Evolutionary conservation across 2,113 vertebrate species (phyloP).

Genomic region (Pungitius pungitius): DNA sequence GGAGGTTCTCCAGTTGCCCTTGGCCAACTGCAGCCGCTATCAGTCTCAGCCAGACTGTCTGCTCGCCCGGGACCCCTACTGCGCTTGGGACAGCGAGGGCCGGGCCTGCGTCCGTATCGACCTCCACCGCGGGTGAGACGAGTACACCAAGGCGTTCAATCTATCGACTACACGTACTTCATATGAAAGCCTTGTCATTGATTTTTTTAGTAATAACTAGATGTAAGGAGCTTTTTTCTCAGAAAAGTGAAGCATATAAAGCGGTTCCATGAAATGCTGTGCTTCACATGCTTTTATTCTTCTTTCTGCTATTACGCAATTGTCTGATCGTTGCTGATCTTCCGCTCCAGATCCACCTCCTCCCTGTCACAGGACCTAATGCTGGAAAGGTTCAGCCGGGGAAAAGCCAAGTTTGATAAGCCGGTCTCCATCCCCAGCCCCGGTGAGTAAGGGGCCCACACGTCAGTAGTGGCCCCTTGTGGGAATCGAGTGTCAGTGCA

Average conservation of each 20-base stretch:
- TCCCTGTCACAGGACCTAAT: constrained; percentile 83
- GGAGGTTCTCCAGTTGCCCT: constrained; percentile 90
- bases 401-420: constrained; percentile 82
- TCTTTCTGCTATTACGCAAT: not conserved
- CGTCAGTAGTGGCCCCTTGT: constrained; percentile 62
- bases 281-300: not conserved
- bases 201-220: not conserved
- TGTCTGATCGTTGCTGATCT: constrained; percentile 24
- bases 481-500: constrained; percentile 36
- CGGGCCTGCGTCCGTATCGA: constrained; percentile 87
- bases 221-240: not conserved
- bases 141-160: not conserved
- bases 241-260: not conserved
- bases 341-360: constrained; percentile 74
- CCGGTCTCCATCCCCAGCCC: constrained; percentile 81
- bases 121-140: constrained; percentile 83
- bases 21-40: constrained; percentile 92
- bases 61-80: constrained; percentile 93
- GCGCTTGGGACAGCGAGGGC: constrained; percentile 89
- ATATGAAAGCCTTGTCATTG: not conserved
- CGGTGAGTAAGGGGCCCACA: constrained; percentile 64
- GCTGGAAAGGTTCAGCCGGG: constrained; percentile 81
- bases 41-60: constrained; percentile 91
- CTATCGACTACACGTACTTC: not conserved
- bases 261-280: not conserved